phyloP scores from a whole-genome alignment of 2,888 invertebrate genomes.

The Antheraea assamensis region DNA sequence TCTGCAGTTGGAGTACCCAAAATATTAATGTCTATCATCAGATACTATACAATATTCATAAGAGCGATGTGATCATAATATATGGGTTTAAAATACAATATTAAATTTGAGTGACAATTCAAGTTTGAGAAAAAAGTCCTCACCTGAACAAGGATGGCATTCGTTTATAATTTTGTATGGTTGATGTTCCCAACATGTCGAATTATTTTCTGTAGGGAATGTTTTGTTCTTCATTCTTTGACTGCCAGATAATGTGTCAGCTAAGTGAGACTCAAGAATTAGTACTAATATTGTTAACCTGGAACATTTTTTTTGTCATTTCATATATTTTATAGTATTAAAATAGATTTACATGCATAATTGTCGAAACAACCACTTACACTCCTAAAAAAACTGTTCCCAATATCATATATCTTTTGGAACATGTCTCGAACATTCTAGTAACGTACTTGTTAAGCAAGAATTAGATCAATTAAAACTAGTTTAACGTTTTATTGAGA shows the following conservation, averaged over 20 bases:
- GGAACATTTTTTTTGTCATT: constrained; percentile 46
- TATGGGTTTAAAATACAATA: background rate
- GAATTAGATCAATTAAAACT: background rate
- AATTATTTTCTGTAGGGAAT: constrained; percentile 88
- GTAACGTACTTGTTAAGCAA: background rate
- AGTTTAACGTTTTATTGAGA: too few species aligned
- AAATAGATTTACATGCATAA: background rate
- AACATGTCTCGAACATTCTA: constrained; percentile 91
- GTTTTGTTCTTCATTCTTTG: constrained; percentile 83
- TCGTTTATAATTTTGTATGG: constrained; percentile 87
- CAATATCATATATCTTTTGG: constrained; percentile 91
- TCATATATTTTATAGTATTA: background rate
- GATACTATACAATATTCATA: background rate
- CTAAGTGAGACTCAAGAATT: constrained; percentile 88
- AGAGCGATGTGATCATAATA: background rate
- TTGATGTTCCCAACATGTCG: constrained; percentile 89
- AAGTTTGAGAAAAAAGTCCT: background rate
- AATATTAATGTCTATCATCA: too few species aligned
- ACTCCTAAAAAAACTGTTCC: constrained; percentile 89
- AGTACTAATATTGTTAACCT: constrained; percentile 91
- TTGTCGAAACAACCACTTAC: constrained; percentile 74
- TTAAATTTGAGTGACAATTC: background rate
- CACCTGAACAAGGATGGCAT: constrained; percentile 93
- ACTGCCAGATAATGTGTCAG: constrained; percentile 80
- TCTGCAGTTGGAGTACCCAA: too few species aligned